Base-by-base conservation (phyloP, 2,113 vertebrate genomes). In the Notothenia coriiceps region DNA sequence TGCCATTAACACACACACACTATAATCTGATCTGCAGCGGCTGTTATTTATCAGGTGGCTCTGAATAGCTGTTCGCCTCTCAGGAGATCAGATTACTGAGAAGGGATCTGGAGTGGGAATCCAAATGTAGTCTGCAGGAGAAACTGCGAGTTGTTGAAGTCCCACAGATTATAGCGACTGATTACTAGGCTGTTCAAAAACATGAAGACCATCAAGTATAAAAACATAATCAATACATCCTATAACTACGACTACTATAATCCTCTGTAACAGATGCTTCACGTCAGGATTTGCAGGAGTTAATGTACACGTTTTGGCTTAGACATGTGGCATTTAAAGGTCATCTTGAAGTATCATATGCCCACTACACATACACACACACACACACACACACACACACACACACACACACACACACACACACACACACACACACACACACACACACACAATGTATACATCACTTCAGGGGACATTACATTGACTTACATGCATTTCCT, bases 21-120 rank as follows among this genome's bases (percentile, higher is more conserved):
- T 55, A 76, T 66, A 47, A 75, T 86, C 74, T 79, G 68, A 92
- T 84, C 47, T 66, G 74, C 84, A 20, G 57, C 25, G n/a, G 66
- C 80, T 80, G 65, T 43, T 85, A 77, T 83, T 85, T 71, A 83
- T 85, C 82, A 89, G 84, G 70, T 62, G 18, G 70, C 71, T 74
- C 33, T 85, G 85, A 87, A 83, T 64, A 54, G 62, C 66, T 4
- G 60, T 47, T 69, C 60, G 50, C 70, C 63, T 18, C 60, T 77
- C 74, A 70, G 80, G 69, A 72, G 86, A 80, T 86, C 78, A 57
- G 71, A 77, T 79, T 18, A 79, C 82, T 47, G 67, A 73, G 63
- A 25, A 25, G 2, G 4, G 59, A 70, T 83, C 74, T 73, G 62
- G 66, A 80, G 74, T 61, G 71, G n/a, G 57, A 74, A 67, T 35